phyloP scores from a whole-genome alignment of 2,888 invertebrate genomes.

The Philereme vetulata region DNA sequence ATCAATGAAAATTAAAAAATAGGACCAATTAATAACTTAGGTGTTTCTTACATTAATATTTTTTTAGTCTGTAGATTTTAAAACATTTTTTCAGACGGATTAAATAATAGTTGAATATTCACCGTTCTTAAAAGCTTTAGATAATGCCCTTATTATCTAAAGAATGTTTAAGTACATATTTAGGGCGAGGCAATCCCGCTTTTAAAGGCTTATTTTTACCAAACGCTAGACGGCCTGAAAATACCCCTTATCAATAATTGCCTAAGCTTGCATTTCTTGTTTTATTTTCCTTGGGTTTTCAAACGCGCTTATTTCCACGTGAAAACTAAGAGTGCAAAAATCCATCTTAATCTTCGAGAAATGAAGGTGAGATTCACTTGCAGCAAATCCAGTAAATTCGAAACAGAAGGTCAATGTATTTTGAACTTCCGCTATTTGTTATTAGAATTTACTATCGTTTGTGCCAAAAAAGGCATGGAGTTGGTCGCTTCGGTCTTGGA shows the following conservation, averaged over 20 bases:
- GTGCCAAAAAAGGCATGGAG: conserved; percentile 35
- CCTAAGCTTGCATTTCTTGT: conserved; percentile 1
- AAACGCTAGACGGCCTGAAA: conserved; percentile 1
- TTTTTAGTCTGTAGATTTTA: too few relatives aligned
- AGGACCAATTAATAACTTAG: too few relatives aligned
- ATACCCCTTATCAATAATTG: conserved; percentile 16
- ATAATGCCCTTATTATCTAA: not conserved
- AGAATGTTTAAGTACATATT: not conserved
- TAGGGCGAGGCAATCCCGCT: not conserved
- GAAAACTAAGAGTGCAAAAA: conserved; percentile 19
- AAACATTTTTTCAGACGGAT: too few relatives aligned
- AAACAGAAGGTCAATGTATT: conserved; percentile 39
- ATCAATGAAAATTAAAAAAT: too few relatives aligned
- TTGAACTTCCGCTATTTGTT: conserved; percentile 41
- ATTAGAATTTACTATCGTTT: conserved; percentile 48
- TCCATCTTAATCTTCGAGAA: conserved; percentile 13
- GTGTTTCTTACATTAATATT: too few relatives aligned
- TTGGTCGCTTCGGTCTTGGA: conserved; percentile 48
- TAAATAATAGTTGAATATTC: too few relatives aligned
- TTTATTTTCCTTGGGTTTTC: conserved; percentile 20
- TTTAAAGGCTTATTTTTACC: not conserved
- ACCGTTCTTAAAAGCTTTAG: too few relatives aligned
- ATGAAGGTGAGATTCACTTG: conserved; percentile 37
- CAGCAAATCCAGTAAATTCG: conserved; percentile 22
- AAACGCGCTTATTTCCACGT: conserved; percentile 13